A percentile compares a stretch with the other conserved stretches of the same genome.
Evolutionary conservation across 2,797 vertebrate species (phyloP).

Genomic region (Hipposideros larvatus): DNA sequence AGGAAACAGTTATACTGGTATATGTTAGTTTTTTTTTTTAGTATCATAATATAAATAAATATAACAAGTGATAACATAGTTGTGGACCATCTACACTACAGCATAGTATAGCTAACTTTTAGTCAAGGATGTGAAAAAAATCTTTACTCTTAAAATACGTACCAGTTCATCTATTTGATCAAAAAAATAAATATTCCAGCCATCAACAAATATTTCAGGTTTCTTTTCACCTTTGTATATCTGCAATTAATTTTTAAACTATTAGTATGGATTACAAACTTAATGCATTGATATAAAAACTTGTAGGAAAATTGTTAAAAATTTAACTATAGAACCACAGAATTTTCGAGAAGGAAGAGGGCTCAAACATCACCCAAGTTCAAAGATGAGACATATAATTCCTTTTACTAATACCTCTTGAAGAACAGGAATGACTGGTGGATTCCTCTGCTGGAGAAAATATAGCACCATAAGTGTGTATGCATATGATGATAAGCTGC

Average conservation of each 20-base stretch:
- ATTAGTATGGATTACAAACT: constrained; percentile 77
- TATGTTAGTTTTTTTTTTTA: neutral
- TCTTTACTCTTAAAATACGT: constrained; percentile 84
- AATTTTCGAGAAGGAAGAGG: constrained; percentile 34
- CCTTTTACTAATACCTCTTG: constrained; percentile 92
- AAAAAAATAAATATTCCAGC: constrained; percentile 97
- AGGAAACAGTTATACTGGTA: neutral
- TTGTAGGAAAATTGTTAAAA: constrained; percentile 69
- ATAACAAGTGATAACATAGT: neutral
- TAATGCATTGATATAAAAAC: constrained; percentile 63
- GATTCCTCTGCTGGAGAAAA: constrained; percentile 96
- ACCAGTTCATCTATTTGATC: constrained; percentile 93
- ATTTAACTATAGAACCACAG: constrained; percentile 47
- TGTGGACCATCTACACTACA: constrained; percentile 29
- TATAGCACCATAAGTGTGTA: constrained; percentile 98
- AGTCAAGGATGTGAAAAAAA: constrained; percentile 64
- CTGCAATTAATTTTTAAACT: constrained; percentile 88
- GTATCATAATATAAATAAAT: constrained; percentile 23
- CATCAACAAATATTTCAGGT: constrained; percentile 94
- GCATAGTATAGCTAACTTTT: constrained; percentile 45
- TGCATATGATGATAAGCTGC: constrained; percentile 97
- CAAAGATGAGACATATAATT: constrained; percentile 7
- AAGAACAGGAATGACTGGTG: constrained; percentile 96
- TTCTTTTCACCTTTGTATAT: constrained; percentile 93
- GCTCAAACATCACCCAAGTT: neutral